Conservation (phyloP, 92 coral and sea anemone species). For the Umimayanthus kanabou region DNA sequence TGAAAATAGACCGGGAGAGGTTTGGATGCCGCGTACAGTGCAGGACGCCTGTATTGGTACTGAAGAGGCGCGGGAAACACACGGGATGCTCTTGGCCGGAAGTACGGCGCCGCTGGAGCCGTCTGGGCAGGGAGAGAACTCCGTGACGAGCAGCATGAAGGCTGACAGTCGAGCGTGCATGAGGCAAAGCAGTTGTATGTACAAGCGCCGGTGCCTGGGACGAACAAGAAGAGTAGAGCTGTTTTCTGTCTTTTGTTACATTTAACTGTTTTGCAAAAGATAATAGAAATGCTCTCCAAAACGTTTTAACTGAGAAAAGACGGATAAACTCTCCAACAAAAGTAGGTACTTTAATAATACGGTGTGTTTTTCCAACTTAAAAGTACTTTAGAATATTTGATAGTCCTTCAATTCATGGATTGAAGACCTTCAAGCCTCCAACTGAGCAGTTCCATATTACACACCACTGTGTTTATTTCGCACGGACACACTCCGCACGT, state of each 20-base stretch:
- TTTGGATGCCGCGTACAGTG: background rate
- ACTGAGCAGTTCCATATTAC: too few relatives aligned
- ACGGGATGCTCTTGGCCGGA: background rate
- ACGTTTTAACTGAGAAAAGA: too few relatives aligned
- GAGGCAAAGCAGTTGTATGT: slow-evolving; percentile 44
- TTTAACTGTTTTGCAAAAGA: too few relatives aligned
- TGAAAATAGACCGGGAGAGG: background rate
- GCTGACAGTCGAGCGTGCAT: slow-evolving; percentile 48
- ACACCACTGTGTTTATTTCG: too few relatives aligned
- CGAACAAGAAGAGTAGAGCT: background rate
- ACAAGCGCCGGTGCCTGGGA: slow-evolving; percentile 51
- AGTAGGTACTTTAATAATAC: too few relatives aligned
- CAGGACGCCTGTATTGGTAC: background rate
- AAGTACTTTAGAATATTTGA: too few relatives aligned
- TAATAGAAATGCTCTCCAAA: too few relatives aligned
- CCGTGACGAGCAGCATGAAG: slow-evolving; percentile 50
- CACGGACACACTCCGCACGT: too few relatives aligned
- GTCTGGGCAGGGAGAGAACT: slow-evolving; percentile 29
- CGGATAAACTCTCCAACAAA: too few relatives aligned
- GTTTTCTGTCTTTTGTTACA: background rate
- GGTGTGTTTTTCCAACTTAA: too few relatives aligned
- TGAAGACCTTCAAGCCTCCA: too few relatives aligned
- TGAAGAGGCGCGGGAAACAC: slow-evolving; percentile 5
- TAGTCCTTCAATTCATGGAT: too few relatives aligned
- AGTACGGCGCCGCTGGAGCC: background rate